Percentiles rank a stretch among this genome's conserved stretches.
Conservation (phyloP, 2,888 invertebrate genomes). For the Petrolisthes manimaculis region DNA sequence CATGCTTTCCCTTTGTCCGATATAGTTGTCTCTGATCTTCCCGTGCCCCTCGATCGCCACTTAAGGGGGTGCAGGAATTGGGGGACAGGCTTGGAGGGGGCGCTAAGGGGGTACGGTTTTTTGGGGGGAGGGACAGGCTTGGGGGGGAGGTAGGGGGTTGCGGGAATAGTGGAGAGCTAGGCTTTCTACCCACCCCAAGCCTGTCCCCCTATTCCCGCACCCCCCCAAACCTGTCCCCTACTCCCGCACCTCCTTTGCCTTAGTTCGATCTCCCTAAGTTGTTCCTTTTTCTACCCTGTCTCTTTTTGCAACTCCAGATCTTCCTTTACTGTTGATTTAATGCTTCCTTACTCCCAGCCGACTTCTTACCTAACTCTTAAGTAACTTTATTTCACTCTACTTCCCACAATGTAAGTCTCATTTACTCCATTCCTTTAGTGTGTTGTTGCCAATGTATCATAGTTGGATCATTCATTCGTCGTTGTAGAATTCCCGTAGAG, state of each 20-base stretch:
- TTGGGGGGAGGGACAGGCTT: too few species aligned
- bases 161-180: too few species aligned
- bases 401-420: not conserved
- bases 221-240: too few species aligned
- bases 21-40: not conserved
- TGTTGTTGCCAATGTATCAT: not conserved
- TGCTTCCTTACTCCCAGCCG: not conserved
- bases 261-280: not conserved
- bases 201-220: too few species aligned
- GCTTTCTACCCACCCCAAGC: too few species aligned
- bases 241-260: not conserved
- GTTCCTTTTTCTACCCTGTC: not conserved
- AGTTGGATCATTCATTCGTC: too few species aligned
- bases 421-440: not conserved
- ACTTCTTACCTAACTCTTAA: not conserved
- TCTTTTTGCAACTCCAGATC: not conserved
- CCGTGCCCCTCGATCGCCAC: not conserved
- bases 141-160: too few species aligned
- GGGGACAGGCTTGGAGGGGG: too few species aligned
- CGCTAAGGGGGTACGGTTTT: too few species aligned
- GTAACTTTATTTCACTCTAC: not conserved
- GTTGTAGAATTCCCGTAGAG: too few species aligned
- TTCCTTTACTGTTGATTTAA: not conserved
- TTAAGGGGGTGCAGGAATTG: too few species aligned
- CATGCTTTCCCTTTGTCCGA: not conserved